Percentiles rank a stretch among this genome's conserved stretches.
These are phyloP conservation scores for Micrasema longulum DNA, from an alignment of 1,140 invertebrate species.

Conservation along the genomic window DNA sequence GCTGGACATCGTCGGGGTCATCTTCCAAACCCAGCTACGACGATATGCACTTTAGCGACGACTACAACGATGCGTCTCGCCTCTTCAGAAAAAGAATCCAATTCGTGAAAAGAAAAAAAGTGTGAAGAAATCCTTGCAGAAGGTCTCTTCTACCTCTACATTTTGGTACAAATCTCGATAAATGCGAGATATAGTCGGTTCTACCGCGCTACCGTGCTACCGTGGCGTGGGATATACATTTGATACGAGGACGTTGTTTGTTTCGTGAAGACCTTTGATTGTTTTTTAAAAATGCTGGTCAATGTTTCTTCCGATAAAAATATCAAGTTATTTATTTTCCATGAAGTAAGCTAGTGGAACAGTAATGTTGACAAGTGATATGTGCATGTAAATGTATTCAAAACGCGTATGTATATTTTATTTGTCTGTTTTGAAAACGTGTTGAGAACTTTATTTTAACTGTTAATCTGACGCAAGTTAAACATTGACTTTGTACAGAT, in stretches of 20 bases:
- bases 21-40: constrained; percentile 42
- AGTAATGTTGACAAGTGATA: too few species aligned
- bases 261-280: constrained; percentile 13
- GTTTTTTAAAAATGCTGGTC: constrained; percentile 21
- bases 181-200: too few species aligned
- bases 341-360: background rate
- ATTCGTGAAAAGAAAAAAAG: constrained; percentile 48
- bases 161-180: background rate
- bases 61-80: constrained; percentile 21
- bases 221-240: too few species aligned
- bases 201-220: too few species aligned
- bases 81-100: constrained; percentile 47
- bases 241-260: too few species aligned
- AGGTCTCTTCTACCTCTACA: too few species aligned
- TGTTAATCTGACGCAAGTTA: too few species aligned
- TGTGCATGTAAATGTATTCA: background rate
- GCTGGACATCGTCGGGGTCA: constrained; percentile 42
- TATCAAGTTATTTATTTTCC: background rate
- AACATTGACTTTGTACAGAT: too few species aligned
- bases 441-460: background rate
- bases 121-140: constrained; percentile 33
- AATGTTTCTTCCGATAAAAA: constrained; percentile 22
- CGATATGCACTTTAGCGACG: constrained; percentile 36
- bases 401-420: too few species aligned
- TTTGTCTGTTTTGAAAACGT: background rate